Evolutionary conservation across 2,113 vertebrate genomes (phyloP), one percentile per base, ranked within the genome.

Genomic region (Callionymus lyra): DNA sequence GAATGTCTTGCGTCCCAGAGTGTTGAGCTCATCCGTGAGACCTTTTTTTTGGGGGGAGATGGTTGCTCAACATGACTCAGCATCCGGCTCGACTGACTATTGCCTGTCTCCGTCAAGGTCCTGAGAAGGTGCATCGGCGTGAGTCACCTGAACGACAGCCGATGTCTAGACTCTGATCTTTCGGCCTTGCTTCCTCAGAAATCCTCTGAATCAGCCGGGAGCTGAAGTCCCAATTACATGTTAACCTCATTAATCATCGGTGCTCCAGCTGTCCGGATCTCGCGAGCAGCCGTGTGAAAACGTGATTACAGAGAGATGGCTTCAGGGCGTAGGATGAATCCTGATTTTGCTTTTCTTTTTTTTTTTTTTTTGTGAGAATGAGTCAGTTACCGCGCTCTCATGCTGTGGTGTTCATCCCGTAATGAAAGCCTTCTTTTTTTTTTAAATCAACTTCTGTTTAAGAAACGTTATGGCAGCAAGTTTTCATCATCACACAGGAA

Each of bases 191-290:
- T 35, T 50, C 53, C 34, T 59, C 12, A 1, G 6, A 6, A 1
- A 47, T 41, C 15, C 34, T 31, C 38, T 11, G 2, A 15, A 50
- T 17, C 33, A 61, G 44, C 38, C 56, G 12, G 39, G 57, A 46
- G 68, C 59, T 56, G 34, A 44, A 52, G 27, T 50, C 45, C 48
- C 51, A 49, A 56, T 31, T 45, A 50, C 39, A 61, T 47, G 57
- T 59, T 44, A 68, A 58, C 62, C 52, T 47, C 27, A 52, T 67
- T 59, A 63, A 41, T 60, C 53, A 54, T 40, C 53, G n/a, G 54
- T 18, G 15, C 34, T 44, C 11, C 34, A 38, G 48, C 54, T 70
- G 68, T 69, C 49, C 48, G 38, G 34, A 58, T 51, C 38, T 39
- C 48, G 57, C 43, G 15, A 21, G 36, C 41, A 41, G 47, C 47